A percentile compares a stretch with the other conserved stretches of the same genome.
Evolutionary conservation across 2,797 vertebrate species (phyloP).

Genomic region (Lates japonicus): DNA sequence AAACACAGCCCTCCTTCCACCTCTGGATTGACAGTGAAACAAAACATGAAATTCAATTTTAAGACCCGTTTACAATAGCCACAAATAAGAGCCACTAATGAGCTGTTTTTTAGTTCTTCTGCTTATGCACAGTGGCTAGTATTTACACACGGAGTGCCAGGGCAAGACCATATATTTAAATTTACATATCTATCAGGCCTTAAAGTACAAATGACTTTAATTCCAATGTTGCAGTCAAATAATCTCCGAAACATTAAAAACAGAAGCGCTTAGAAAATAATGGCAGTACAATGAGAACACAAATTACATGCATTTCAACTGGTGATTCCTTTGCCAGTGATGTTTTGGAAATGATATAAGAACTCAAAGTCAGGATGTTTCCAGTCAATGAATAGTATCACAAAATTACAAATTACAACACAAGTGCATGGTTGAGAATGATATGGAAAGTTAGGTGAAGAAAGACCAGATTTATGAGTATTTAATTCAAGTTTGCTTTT

Average conservation of each 20-base stretch:
- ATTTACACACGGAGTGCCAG: background rate
- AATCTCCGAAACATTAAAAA: conserved; percentile 87
- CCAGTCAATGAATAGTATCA: conserved; percentile 62
- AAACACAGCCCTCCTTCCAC: background rate
- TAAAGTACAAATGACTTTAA: conserved; percentile 7
- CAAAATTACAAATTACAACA: conserved; percentile 62
- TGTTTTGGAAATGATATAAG: conserved; percentile 44
- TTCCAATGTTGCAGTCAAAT: conserved; percentile 63
- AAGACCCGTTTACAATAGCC: background rate
- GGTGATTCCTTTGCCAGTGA: conserved; percentile 62
- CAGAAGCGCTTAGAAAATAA: conserved; percentile 83
- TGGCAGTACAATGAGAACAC: conserved; percentile 83
- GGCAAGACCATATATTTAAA: background rate
- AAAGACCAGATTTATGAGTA: conserved; percentile 33
- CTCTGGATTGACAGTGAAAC: background rate
- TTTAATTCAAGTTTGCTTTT: conserved; percentile 62
- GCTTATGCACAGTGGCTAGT: too few relatives aligned
- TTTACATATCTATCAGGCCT: background rate
- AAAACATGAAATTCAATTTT: background rate
- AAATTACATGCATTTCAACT: conserved; percentile 75
- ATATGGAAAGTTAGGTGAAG: conserved; percentile 41
- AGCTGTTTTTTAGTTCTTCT: background rate
- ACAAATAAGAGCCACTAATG: background rate
- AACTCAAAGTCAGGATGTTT: conserved; percentile 40
- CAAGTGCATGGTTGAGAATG: conserved; percentile 66